Evolutionary conservation across 2,797 vertebrate genomes (phyloP), one percentile per base, ranked within the genome.

Genomic region (Hydrolagus colliei): DNA sequence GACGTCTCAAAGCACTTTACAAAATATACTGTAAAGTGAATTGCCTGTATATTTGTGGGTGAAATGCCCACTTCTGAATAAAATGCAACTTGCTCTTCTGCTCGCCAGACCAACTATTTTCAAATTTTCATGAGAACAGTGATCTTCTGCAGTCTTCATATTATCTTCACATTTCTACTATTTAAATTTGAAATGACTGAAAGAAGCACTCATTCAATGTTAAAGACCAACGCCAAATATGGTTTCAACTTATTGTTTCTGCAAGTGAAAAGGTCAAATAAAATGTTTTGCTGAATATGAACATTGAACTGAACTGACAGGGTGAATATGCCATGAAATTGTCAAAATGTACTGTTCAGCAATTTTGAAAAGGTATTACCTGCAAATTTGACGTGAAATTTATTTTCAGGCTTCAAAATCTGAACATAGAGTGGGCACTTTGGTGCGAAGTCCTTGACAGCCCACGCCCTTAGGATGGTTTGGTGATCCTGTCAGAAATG

Each of bases 381-480:
- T 87, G 98, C 98, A 94, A 99, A 99, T 90, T 99, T 99, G 61
- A 99, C 98, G 86, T 99, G 98, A 88, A 99, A 99, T 92, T 99
- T 99, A 88, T 99, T 99, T 91, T 99, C 98, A 18, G 98, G 98
- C 90, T 99, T 99, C 89, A 99, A 92, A 89, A 99, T 99, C 80
- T 99, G 98, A 71, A 99, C 98, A 63, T 99, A 99, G 71, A 99
- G 93, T 76, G 98, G 98, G 86, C 98, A 98, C 86, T 98, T 99
- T 82, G 98, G 98, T 88, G 98, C 98, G 88, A 99, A 99, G 89
- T 99, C 98, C 92, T 99, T 99, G 9, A 98, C 97, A 86, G 98
- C 98, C 98, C 98, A 99, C 0, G 98, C 98, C 91, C 98, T 96
- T 90, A 99, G 89, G 92, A 99, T 99, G 61, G 98, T 99, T 92